Evolutionary conservation across 2,888 invertebrate species (phyloP).

Genomic region (Amiota mariae): DNA sequence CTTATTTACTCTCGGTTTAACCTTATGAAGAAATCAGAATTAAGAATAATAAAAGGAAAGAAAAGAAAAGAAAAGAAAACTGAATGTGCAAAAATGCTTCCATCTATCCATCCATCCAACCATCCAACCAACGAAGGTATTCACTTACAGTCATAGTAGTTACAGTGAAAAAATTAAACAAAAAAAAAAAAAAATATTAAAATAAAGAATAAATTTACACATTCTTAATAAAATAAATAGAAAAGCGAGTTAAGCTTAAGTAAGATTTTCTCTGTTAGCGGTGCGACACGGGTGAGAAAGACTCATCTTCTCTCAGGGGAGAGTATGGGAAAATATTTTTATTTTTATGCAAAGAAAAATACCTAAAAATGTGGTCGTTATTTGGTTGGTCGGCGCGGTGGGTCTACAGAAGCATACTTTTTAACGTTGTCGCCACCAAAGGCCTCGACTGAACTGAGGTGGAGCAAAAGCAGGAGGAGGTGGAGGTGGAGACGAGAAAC

Average conservation of each 20-base stretch:
- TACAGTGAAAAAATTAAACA: neutral
- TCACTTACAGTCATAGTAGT: too few species aligned
- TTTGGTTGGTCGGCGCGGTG: too few species aligned
- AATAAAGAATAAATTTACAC: slow-evolving; percentile 67
- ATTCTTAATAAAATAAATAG: slow-evolving; percentile 65
- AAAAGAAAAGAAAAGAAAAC: neutral
- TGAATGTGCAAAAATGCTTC: too few species aligned
- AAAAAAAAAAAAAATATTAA: slow-evolving; percentile 21
- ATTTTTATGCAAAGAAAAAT: slow-evolving; percentile 36
- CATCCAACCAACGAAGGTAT: too few species aligned
- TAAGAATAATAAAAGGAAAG: neutral
- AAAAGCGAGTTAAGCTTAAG: slow-evolving; percentile 41
- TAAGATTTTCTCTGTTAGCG: slow-evolving; percentile 5
- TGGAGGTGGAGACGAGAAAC: neutral
- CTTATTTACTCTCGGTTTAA: slow-evolving; percentile 5
- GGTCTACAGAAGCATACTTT: slow-evolving; percentile 40
- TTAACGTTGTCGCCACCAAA: slow-evolving; percentile 46
- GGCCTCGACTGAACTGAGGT: slow-evolving; percentile 44
- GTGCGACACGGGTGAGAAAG: neutral
- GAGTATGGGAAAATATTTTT: neutral
- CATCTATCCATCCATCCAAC: too few species aligned
- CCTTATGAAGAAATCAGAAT: neutral
- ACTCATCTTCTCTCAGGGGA: neutral
- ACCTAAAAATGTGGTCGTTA: slow-evolving; percentile 34
- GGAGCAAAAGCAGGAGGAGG: slow-evolving; percentile 22